phyloP scores from a whole-genome alignment of 2,888 invertebrate species.

The Lasius platythorax region DNA sequence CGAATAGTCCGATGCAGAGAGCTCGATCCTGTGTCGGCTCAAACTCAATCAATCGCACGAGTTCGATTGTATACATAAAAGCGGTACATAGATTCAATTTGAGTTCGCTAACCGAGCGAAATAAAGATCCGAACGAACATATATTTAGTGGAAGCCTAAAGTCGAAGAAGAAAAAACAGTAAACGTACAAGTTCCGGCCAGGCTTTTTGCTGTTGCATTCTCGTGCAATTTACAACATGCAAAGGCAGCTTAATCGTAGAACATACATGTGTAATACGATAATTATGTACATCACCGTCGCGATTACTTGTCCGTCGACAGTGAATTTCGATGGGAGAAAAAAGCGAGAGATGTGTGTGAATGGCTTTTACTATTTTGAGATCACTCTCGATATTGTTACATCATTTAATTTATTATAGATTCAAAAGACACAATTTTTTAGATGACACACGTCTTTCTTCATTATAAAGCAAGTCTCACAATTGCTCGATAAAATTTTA shows the following conservation, averaged over 20 bases:
- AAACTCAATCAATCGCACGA: constrained; percentile 45
- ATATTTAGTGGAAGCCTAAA: constrained; percentile 57
- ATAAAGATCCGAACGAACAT: constrained; percentile 73
- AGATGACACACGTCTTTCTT: not conserved
- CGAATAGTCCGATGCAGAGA: constrained; percentile 28
- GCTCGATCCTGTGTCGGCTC: constrained; percentile 9
- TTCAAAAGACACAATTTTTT: not conserved
- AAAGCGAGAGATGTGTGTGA: not conserved
- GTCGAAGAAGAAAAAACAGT: constrained; percentile 61
- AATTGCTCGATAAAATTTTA: constrained; percentile 3
- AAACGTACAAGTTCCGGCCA: constrained; percentile 52
- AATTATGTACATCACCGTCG: constrained; percentile 20
- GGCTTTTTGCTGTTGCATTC: constrained; percentile 57
- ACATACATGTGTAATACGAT: constrained; percentile 22
- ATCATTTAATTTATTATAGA: not conserved
- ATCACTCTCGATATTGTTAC: not conserved
- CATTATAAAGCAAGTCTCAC: not conserved
- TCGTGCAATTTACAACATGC: constrained; percentile 47
- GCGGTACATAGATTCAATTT: constrained; percentile 20
- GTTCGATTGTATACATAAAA: constrained; percentile 43
- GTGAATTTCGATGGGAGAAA: constrained; percentile 7
- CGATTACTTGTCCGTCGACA: constrained; percentile 22
- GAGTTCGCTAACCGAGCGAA: constrained; percentile 9
- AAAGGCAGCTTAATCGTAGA: constrained; percentile 55
- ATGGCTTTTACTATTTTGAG: not conserved